These are phyloP conservation scores for Ahaetulla prasina DNA, from an alignment of 2,113 vertebrate genomes.

Conservation along the genomic window DNA sequence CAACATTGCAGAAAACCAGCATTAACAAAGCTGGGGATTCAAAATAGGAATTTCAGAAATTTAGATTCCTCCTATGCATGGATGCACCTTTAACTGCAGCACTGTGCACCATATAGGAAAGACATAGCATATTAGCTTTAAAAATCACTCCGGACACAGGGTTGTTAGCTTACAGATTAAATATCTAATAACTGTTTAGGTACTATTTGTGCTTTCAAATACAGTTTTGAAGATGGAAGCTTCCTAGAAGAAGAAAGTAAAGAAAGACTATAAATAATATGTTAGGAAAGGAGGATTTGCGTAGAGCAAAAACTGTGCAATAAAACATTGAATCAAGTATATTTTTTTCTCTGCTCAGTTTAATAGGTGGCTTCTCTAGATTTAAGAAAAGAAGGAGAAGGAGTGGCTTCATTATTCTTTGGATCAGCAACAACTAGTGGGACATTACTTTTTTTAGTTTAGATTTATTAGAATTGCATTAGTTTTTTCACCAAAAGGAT, in stretches of 20 bases:
- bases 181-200: neutral
- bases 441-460: neutral
- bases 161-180: neutral
- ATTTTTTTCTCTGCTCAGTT: neutral
- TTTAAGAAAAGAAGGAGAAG: neutral
- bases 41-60: neutral
- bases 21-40: neutral
- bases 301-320: neutral
- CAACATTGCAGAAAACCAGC: neutral
- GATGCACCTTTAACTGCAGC: neutral
- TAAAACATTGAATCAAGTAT: neutral
- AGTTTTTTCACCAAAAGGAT: neutral
- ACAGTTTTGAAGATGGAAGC: neutral
- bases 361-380: constrained; percentile 5
- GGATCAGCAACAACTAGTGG: neutral
- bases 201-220: neutral
- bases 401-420: neutral
- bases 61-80: too few species aligned
- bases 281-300: neutral
- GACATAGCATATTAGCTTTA: neutral
- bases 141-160: neutral
- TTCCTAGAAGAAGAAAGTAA: neutral
- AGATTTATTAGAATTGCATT: neutral
- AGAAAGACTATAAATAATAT: neutral
- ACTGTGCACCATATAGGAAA: neutral